A percentile compares a stretch with the other conserved stretches of the same genome.
Evolutionary conservation across 2,888 invertebrate genomes (phyloP).

Genomic region (Rotaria magnacalcarata): DNA sequence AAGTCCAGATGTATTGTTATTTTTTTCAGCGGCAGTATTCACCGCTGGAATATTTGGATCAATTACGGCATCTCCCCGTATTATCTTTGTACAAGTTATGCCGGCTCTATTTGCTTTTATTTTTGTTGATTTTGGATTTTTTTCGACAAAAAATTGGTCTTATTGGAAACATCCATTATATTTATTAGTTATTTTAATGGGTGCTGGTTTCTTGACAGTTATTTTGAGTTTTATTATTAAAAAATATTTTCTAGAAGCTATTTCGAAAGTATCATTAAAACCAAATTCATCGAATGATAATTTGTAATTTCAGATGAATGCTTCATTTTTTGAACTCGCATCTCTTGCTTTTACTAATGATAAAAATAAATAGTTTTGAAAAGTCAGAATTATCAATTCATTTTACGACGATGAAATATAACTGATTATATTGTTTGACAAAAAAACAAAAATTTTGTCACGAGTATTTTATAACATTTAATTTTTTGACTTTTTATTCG

Average conservation of each 20-base stretch:
- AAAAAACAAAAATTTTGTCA: not conserved
- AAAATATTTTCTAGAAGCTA: not conserved
- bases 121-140: conserved; percentile 27
- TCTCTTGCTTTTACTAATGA: not conserved
- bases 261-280: not conserved
- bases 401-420: no score
- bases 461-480: not conserved
- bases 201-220: not conserved
- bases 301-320: not conserved
- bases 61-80: not conserved
- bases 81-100: conserved; percentile 3
- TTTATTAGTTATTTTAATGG: not conserved
- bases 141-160: not conserved
- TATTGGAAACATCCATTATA: conserved; percentile 16
- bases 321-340: not conserved
- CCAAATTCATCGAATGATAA: no score
- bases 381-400: no score
- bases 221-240: not conserved
- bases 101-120: not conserved
- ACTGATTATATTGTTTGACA: no score
- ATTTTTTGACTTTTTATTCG: not conserved
- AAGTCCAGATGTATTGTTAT: not conserved
- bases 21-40: not conserved
- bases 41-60: not conserved
- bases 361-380: no score